phyloP scores from a whole-genome alignment of 1,140 invertebrate species.

The Andrena cerasifolii region DNA sequence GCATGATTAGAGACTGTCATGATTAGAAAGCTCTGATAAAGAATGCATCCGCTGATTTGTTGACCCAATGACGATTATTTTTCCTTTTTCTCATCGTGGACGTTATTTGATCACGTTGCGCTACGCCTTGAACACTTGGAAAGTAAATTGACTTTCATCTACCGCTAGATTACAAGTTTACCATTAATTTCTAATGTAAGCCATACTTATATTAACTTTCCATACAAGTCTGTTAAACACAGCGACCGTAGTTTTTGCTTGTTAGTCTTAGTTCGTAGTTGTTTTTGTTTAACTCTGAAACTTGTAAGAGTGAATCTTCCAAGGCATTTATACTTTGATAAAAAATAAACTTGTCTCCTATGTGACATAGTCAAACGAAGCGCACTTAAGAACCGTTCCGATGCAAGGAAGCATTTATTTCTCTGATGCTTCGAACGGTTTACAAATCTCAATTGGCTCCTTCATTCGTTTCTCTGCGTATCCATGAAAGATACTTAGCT shows the following conservation, averaged over 20 bases:
- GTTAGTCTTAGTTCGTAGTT: conserved; percentile 33
- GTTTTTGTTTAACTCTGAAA: conserved; percentile 2
- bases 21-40: conserved; percentile 33
- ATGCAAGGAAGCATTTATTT: neutral
- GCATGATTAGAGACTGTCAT: conserved; percentile 31
- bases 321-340: conserved; percentile 1
- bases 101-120: conserved; percentile 73
- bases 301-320: neutral
- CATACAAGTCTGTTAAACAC: conserved; percentile 43
- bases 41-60: conserved; percentile 53
- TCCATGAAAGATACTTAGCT: neutral
- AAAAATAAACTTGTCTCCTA: neutral
- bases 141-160: conserved; percentile 73
- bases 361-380: neutral
- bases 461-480: neutral
- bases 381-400: neutral
- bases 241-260: conserved; percentile 46
- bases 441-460: no score
- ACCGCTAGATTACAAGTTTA: conserved; percentile 34
- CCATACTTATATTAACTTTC: conserved; percentile 19
- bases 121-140: conserved; percentile 77
- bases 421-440: neutral
- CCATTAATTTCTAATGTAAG: conserved; percentile 15
- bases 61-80: conserved; percentile 22
- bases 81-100: conserved; percentile 35